A percentile compares a stretch with the other conserved stretches of the same genome.
Conservation (phyloP, 2,888 invertebrate species). For the Gandaritis pyraliata region DNA sequence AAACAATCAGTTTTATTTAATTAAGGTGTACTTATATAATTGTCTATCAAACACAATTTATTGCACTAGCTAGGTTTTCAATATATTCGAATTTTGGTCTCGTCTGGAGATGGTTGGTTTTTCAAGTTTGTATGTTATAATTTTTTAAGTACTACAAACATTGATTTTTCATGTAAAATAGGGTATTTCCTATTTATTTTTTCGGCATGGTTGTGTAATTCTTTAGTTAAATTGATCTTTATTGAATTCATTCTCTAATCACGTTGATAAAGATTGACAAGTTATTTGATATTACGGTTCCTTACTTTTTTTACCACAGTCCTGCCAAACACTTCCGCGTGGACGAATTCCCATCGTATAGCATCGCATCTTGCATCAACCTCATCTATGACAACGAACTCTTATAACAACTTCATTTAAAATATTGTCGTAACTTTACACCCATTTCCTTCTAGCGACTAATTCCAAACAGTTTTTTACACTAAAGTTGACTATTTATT, state of each 20-base stretch:
- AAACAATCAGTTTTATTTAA: too few species aligned
- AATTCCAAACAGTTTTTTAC: conserved; percentile 21
- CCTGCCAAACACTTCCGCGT: conserved; percentile 1
- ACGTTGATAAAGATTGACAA: not conserved
- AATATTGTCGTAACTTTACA: conserved; percentile 31
- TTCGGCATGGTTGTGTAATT: too few species aligned
- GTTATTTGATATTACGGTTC: not conserved
- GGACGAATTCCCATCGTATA: not conserved
- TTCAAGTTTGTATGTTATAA: too few species aligned
- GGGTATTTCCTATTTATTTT: too few species aligned
- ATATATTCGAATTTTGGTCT: too few species aligned
- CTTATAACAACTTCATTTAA: conserved; percentile 4
- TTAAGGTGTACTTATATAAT: not conserved
- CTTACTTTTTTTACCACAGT: not conserved
- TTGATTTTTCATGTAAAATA: too few species aligned
- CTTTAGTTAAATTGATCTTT: too few species aligned
- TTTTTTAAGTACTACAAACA: too few species aligned
- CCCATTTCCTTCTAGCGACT: conserved; percentile 23
- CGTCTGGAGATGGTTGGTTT: too few species aligned
- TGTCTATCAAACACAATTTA: too few species aligned
- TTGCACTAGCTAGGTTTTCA: too few species aligned
- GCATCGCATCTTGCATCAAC: conserved; percentile 2
- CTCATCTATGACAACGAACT: conserved; percentile 5
- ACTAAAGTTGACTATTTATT: conserved; percentile 17
- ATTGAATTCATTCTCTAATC: too few species aligned